Conservation (phyloP, 2,113 vertebrate genomes). For the Glaucidium brasilianum region DNA sequence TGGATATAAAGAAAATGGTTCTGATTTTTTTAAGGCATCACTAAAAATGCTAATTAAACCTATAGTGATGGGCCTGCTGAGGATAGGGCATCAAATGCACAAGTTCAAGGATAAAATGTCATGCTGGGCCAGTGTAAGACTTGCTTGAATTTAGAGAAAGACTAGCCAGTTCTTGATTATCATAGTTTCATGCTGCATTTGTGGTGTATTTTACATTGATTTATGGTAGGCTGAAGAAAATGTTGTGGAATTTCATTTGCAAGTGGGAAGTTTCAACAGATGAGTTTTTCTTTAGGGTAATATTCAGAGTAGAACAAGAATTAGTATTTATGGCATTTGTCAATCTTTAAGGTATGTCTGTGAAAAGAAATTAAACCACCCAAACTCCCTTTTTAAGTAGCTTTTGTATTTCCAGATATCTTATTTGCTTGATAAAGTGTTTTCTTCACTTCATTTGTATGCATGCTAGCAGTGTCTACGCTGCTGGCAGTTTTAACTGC, state of each 20-base stretch:
- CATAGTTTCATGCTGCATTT: neutral
- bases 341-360: neutral
- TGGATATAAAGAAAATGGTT: constrained; percentile 25
- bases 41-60: constrained; percentile 54
- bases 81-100: neutral
- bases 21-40: constrained; percentile 21
- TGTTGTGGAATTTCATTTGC: neutral
- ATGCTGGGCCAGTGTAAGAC: neutral
- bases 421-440: neutral
- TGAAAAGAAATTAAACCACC: neutral
- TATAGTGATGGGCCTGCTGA: constrained; percentile 9
- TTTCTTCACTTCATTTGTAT: neutral
- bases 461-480: neutral
- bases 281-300: neutral
- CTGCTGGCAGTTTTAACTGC: neutral
- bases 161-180: neutral
- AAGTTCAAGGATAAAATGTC: constrained; percentile 45
- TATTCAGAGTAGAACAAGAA: neutral
- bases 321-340: neutral
- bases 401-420: neutral
- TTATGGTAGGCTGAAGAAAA: neutral
- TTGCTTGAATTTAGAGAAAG: neutral
- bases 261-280: neutral
- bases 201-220: neutral
- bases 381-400: neutral